Evolutionary conservation across 2,888 invertebrate genomes (phyloP).

Genomic region (Pyrrhia umbra): DNA sequence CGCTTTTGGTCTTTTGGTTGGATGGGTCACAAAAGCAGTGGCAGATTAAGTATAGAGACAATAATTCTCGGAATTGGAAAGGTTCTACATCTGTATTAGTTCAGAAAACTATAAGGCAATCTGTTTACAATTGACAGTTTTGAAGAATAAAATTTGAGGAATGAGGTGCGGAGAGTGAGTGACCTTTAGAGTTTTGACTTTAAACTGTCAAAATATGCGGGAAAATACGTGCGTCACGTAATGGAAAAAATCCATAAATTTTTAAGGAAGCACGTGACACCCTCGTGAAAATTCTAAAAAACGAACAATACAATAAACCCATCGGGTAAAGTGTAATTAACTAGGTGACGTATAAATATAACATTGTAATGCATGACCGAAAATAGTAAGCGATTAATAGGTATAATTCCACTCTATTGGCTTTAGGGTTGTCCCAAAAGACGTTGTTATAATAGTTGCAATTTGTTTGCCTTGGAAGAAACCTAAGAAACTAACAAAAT

Average conservation of each 20-base stretch:
- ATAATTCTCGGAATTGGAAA: too few relatives aligned
- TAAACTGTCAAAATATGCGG: neutral
- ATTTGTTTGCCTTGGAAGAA: too few relatives aligned
- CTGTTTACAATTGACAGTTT: too few relatives aligned
- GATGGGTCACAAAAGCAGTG: neutral
- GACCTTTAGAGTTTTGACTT: too few relatives aligned
- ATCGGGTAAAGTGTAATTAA: neutral
- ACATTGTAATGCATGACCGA: slow-evolving; percentile 6
- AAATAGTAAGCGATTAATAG: slow-evolving; percentile 3
- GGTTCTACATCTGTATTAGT: too few relatives aligned
- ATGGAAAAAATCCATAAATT: neutral
- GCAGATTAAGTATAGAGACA: neutral
- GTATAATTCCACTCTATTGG: slow-evolving; percentile 21
- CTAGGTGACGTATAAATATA: neutral
- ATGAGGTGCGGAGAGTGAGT: too few relatives aligned
- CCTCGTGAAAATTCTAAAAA: neutral
- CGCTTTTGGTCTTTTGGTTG: neutral
- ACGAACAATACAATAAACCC: neutral
- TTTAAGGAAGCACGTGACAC: neutral
- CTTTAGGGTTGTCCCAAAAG: slow-evolving; percentile 18
- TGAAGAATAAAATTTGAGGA: too few relatives aligned
- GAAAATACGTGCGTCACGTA: too few relatives aligned
- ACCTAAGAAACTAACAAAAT: too few relatives aligned
- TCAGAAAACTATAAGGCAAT: too few relatives aligned
- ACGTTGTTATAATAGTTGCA: too few relatives aligned